These are phyloP conservation scores for Nothoprocta perdicaria DNA, from an alignment of 2,113 vertebrate species.

Conservation along the genomic window DNA sequence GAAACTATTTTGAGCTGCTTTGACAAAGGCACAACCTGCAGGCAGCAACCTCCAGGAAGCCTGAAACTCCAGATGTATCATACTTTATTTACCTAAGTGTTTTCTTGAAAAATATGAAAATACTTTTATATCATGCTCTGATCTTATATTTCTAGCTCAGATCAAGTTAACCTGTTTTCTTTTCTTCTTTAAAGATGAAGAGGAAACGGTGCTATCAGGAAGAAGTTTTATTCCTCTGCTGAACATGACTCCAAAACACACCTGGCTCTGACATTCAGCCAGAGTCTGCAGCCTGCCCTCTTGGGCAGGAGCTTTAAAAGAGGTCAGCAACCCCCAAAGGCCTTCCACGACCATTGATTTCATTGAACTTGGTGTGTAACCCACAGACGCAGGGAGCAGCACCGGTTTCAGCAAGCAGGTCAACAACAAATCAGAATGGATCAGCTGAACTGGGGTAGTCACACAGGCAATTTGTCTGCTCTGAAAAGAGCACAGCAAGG, in stretches of 20 bases:
- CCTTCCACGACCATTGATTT: accelerated
- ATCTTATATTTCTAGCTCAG: not conserved
- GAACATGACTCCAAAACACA: not conserved
- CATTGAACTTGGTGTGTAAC: accelerated
- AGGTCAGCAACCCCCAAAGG: not conserved
- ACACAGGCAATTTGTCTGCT: not conserved
- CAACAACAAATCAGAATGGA: not conserved
- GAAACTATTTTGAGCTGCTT: not conserved
- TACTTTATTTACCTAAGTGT: not conserved
- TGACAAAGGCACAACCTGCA: not conserved
- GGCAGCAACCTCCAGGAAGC: not conserved
- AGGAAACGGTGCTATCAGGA: not conserved
- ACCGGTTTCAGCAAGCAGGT: accelerated
- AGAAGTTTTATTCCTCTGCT: not conserved
- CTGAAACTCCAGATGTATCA: not conserved
- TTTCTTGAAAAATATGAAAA: not conserved
- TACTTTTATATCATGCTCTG: too few species aligned
- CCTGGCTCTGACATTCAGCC: not conserved
- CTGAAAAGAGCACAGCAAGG: not conserved
- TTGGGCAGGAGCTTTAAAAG: not conserved
- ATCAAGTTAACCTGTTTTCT: not conserved
- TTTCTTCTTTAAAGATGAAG: not conserved
- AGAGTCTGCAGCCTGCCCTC: not conserved
- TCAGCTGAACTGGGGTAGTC: not conserved
- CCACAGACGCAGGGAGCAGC: accelerated